Evolutionary conservation across 2,888 invertebrate genomes (phyloP), one percentile per base, ranked within the genome.

Genomic region (Synergus japonicus): DNA sequence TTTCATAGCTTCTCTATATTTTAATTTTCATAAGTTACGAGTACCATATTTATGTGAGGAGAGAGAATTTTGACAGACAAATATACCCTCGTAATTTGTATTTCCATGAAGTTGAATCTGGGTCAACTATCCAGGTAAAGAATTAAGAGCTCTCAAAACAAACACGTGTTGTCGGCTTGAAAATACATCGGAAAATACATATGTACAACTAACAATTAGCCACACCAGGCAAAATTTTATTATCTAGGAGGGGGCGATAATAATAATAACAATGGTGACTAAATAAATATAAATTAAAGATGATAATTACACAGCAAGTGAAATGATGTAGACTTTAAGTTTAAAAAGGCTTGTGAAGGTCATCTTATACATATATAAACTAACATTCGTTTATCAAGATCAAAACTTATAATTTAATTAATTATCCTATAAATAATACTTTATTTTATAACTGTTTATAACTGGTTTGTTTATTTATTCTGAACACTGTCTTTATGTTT

Each of bases 1-100:
- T 54, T 73, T 73, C 49, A n/a, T 49, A 54, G 73, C 73, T 60
- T 54, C 41, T 73, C n/a, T 4, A 46, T 49, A n/a, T 54, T 15
- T 54, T 15, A 37, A 54, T n/a, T 49, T 41, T n/a, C 4, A 43
- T 66, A 1, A 66, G 43, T 54, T 73, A 49, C 49, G 49, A 37
- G 37, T 73, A 49, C 10, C 54, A 54, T 37, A 37, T n/a, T 37
- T 49, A 18, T 54, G 46, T 29, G 15, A n/a, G 54, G 4, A 54
- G n/a, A 54, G 22, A 44, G 44, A 67, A 41, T 54, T 69, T 54
- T 54, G n/a, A 9, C 9, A 41, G 54, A 37, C 41, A n/a, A n/a
- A 37, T 37, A 54, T 54, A n/a, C 60, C 5, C 4, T 54, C 37
- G 37, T 73, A 54, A 54, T 73, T 73, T 54, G 54, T 73, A 73